A percentile compares a stretch with the other conserved stretches of the same genome.
Evolutionary conservation across 2,113 vertebrate species (phyloP).

Genomic region (Cheilinus undulatus): DNA sequence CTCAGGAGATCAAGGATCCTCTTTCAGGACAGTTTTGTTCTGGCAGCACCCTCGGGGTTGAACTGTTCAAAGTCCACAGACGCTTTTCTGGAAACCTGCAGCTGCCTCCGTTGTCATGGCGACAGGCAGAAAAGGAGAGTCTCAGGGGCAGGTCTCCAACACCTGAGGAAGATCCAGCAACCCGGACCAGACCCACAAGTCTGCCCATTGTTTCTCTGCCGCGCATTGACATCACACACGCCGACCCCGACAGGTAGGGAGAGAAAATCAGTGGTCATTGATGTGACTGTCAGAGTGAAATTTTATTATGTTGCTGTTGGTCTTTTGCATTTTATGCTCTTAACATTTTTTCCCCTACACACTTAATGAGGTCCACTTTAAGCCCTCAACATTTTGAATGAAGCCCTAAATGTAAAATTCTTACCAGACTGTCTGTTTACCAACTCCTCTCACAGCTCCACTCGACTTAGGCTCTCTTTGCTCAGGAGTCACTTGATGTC

Average conservation of each 20-base stretch:
- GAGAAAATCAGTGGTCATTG: background rate
- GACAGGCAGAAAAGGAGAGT: slow-evolving; percentile 85
- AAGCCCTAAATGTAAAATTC: too few species aligned
- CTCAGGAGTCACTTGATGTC: too few species aligned
- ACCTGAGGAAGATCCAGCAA: slow-evolving; percentile 86
- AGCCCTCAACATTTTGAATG: too few species aligned
- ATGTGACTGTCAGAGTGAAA: too few species aligned
- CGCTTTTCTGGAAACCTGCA: slow-evolving; percentile 93
- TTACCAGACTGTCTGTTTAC: too few species aligned
- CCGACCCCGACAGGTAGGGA: slow-evolving; percentile 89
- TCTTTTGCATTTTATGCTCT: too few species aligned
- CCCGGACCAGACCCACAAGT: slow-evolving; percentile 89
- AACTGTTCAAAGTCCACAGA: slow-evolving; percentile 89
- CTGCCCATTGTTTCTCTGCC: slow-evolving; percentile 87
- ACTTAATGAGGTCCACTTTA: too few species aligned
- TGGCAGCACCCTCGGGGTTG: slow-evolving; percentile 87
- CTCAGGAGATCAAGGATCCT: slow-evolving; percentile 87
- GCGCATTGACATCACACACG: slow-evolving; percentile 93
- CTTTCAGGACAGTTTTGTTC: slow-evolving; percentile 70
- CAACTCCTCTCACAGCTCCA: too few species aligned
- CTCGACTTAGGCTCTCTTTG: too few species aligned
- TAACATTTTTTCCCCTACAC: too few species aligned
- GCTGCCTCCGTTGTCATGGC: slow-evolving; percentile 91
- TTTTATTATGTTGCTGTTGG: too few species aligned
- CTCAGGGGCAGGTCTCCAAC: slow-evolving; percentile 76